A percentile compares a stretch with the other conserved stretches of the same genome.
phyloP scores from a whole-genome alignment of 2,113 vertebrate genomes.

The Archocentrus centrarchus region DNA sequence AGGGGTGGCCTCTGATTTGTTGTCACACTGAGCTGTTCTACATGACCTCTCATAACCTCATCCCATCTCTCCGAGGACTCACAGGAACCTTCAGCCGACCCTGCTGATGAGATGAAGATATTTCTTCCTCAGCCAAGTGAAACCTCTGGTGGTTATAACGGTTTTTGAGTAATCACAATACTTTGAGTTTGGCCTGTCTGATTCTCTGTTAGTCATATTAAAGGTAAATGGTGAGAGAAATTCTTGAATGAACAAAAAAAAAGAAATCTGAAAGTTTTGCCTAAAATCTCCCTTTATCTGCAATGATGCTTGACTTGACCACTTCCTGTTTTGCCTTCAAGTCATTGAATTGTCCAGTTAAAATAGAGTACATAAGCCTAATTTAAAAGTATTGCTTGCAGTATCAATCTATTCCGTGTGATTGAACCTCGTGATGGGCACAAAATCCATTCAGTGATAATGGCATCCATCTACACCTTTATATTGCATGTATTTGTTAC shows the following conservation, averaged over 20 bases:
- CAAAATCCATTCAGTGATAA: slow-evolving; percentile 79
- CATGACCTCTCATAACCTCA: slow-evolving; percentile 78
- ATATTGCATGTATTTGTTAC: slow-evolving; percentile 83
- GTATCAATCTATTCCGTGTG: slow-evolving; percentile 83
- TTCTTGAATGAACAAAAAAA: background rate
- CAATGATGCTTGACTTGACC: slow-evolving; percentile 9
- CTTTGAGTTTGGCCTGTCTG: slow-evolving; percentile 28
- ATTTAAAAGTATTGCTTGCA: slow-evolving; percentile 76
- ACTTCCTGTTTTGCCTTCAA: slow-evolving; percentile 65
- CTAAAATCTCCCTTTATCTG: slow-evolving; percentile 4
- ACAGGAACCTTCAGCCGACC: slow-evolving; percentile 62
- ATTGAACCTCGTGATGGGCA: slow-evolving; percentile 77
- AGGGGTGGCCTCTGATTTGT: slow-evolving; percentile 82
- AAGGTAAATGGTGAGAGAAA: slow-evolving; percentile 5
- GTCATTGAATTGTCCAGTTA: slow-evolving; percentile 66
- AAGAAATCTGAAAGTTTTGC: fast-evolving
- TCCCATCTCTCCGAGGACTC: slow-evolving; percentile 62
- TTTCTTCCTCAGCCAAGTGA: slow-evolving; percentile 56
- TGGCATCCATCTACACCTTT: slow-evolving; percentile 75
- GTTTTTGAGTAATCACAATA: slow-evolving; percentile 36
- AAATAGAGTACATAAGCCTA: slow-evolving; percentile 67
- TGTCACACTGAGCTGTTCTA: slow-evolving; percentile 78
- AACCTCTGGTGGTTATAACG: slow-evolving; percentile 43
- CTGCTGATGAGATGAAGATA: slow-evolving; percentile 79
- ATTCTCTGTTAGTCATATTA: slow-evolving; percentile 28